phyloP scores from a whole-genome alignment of 2,113 vertebrate species.

The Nycticorax nycticorax region DNA sequence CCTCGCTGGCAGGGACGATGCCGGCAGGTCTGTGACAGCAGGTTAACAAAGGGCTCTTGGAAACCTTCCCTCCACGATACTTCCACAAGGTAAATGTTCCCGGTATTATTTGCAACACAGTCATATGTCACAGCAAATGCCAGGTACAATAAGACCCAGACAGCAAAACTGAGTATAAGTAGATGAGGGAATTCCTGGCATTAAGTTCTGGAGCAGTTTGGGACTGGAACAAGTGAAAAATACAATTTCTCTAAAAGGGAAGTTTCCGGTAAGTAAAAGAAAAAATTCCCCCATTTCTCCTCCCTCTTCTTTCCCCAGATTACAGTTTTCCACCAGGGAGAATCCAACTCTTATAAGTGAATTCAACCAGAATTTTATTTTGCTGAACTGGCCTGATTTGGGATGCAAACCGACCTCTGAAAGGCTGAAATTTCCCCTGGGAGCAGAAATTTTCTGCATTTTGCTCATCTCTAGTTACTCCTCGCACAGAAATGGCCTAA shows the following conservation, averaged over 20 bases:
- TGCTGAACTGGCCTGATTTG: conserved; percentile 17
- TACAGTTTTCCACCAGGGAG: neutral
- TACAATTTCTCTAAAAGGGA: neutral
- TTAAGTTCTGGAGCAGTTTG: conserved; percentile 36
- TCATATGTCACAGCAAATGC: conserved; percentile 38
- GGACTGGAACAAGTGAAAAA: conserved; percentile 49
- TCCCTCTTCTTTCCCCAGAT: neutral
- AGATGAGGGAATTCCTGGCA: conserved; percentile 64
- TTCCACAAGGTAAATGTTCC: conserved; percentile 25
- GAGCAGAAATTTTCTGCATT: neutral
- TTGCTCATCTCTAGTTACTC: neutral
- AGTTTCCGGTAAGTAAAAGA: conserved; percentile 31
- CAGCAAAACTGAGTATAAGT: conserved; percentile 34
- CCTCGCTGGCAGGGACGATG: neutral
- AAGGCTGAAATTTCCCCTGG: neutral
- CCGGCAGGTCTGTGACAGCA: neutral
- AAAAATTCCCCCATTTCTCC: neutral
- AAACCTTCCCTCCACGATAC: neutral
- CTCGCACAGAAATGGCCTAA: neutral
- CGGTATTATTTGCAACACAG: neutral
- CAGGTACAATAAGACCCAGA: conserved; percentile 52
- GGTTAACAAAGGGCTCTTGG: neutral
- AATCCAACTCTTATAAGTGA: neutral
- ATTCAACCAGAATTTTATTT: conserved; percentile 21
- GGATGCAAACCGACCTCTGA: neutral